Base-by-base conservation (phyloP, 2,888 invertebrate species). In the Eupithecia insigniata region DNA sequence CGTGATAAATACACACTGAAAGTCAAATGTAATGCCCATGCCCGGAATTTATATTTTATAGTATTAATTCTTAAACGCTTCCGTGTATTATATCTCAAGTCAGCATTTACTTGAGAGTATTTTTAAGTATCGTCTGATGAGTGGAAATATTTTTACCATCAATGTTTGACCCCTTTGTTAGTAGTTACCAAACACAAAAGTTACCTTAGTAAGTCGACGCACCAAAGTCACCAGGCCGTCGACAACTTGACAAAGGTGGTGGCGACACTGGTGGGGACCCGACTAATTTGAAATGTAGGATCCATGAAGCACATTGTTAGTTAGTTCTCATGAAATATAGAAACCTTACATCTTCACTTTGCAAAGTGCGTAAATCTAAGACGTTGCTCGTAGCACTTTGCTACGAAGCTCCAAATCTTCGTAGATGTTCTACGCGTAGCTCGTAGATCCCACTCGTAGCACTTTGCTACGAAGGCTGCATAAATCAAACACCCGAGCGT, bases 281-380 rank as follows among this genome's bases (percentile, higher is more conserved):
- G n/a, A n/a, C 18, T 8, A 5, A 43, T 1, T 58, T 28, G 26
- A 12, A 26, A 6, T 26, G 55, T 3, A 28, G 28, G 7, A 30
- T 16, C 28, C 5, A 16, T 28, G 5, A 28, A 16, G 30, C 28
- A 30, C 18, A 30, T n/a, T n/a, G n/a, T n/a, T 18, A 71, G 36
- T 71, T 58, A 66, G 62, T 74, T 74, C 74, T 67, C 69, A 65
- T 69, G 71, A 74, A 12, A 12, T 55, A 69, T 67, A 46, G 71
- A 67, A 22, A 62, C 69, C 65, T n/a, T 69, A 70, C 32, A 72
- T 71, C 69, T 64, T 72, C 60, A 67, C 51, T 71, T 43, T 36
- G 69, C 69, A 66, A 74, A 71, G 74, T 71, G 71, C 70, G 70
- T 74, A 74, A 68, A 70, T 73, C 70, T 65, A 67, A 73, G 67